phyloP scores from a whole-genome alignment of 2,113 vertebrate species.

The Nothocercus julius region DNA sequence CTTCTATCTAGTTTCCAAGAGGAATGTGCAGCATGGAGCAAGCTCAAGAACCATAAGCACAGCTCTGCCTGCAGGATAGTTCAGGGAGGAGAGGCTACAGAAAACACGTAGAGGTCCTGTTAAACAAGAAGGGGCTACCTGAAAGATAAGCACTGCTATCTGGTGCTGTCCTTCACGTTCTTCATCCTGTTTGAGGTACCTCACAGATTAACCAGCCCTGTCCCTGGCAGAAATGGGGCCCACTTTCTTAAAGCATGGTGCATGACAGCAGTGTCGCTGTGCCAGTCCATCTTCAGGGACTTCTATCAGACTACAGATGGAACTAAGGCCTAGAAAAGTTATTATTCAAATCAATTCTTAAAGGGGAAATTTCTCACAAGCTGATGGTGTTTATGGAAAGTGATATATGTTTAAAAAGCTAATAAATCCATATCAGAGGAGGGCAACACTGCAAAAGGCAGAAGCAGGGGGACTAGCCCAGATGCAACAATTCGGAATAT shows the following conservation, averaged over 20 bases:
- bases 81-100: background rate
- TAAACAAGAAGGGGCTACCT: background rate
- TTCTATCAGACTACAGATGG: background rate
- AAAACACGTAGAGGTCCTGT: background rate
- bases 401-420: background rate
- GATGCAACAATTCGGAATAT: background rate
- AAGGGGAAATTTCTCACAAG: background rate
- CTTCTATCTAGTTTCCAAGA: background rate
- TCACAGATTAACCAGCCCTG: fast-evolving
- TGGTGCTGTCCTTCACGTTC: fast-evolving
- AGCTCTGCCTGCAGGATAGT: background rate
- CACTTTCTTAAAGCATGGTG: background rate
- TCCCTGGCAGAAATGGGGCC: background rate
- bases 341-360: background rate
- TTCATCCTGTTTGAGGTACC: fast-evolving
- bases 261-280: background rate
- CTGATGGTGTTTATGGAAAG: background rate
- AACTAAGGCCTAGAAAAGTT: background rate
- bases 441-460: background rate
- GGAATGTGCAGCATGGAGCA: background rate
- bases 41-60: background rate
- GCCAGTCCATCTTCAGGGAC: background rate
- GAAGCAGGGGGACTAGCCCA: background rate
- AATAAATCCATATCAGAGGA: background rate
- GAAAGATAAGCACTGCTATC: background rate